Evolutionary conservation across 1,140 invertebrate genomes (phyloP), one percentile per base, ranked within the genome.

Genomic region (Melipona quadrifasciata): DNA sequence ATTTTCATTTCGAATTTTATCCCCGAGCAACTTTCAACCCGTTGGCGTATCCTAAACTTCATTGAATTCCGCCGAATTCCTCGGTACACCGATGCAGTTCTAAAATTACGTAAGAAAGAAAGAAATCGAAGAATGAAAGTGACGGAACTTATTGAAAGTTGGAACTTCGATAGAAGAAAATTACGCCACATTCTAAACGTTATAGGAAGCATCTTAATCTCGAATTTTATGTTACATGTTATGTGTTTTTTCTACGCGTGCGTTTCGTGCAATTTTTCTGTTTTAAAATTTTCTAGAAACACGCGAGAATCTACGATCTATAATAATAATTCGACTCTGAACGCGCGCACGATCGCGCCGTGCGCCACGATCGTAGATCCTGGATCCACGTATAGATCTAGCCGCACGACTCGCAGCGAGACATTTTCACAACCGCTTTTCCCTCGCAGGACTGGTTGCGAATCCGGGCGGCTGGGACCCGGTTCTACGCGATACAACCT

Each of bases 351-450:
- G 74, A 79, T 55, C 67, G 67, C 67, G 73, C 17, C 39, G 67
- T 73, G 21, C n/a, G 55, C 51, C 17, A 64, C 53, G 57, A 85
- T 86, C 65, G 51, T 80, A 61, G 86, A 79, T 85, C 79, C 79
- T 80, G 88, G 68, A 86, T 87, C 39, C 39, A 47, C 85, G 21
- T 76, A 58, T 75, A 34, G 68, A 86, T 79, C 72, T 27, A 24
- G n/a, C 53, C 57, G 47, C 75, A 76, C 87, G 72, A 65, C 47
- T 82, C 55, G 31, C 64, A 1, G 27, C 74, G 82, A 87, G 81
- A 86, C 83, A 92, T 93, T 93, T 93, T 93, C 92, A 92, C 92
- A 92, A 93, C 91, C 88, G 88, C 92, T 93, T 93, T 93, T 93
- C 91, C 83, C 91, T 84, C 85, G 80, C 81, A 78, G 78, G 89